A percentile compares a stretch with the other conserved stretches of the same genome.
phyloP scores from a whole-genome alignment of 2,797 vertebrate genomes.

The Platyrinchus mystaceus region DNA sequence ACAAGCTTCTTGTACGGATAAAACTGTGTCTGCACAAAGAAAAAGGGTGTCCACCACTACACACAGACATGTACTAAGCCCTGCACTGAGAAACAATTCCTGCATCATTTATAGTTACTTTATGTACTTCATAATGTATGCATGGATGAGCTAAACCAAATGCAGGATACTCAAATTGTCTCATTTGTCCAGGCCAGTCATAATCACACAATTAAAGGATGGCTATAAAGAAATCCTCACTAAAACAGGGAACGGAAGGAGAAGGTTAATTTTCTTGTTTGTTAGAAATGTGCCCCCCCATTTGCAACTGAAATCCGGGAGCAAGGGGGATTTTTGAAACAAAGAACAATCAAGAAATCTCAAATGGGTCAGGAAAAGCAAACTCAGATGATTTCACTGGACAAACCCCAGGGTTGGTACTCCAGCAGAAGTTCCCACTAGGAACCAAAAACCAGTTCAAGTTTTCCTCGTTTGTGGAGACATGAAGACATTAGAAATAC shows the following conservation, averaged over 20 bases:
- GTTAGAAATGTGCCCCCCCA: fast-evolving
- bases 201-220: background rate
- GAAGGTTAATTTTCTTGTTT: background rate
- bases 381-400: background rate
- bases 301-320: background rate
- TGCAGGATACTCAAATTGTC: background rate
- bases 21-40: background rate
- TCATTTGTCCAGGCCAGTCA: conserved; percentile 2
- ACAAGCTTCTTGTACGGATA: background rate
- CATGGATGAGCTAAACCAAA: background rate
- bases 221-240: background rate
- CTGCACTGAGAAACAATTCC: background rate
- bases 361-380: background rate
- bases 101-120: conserved; percentile 16
- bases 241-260: background rate
- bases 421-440: background rate
- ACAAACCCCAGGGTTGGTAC: background rate
- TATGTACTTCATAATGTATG: background rate
- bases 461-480: background rate
- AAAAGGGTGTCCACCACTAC: background rate
- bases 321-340: background rate
- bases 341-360: background rate
- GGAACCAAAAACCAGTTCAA: background rate
- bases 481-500: background rate
- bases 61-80: background rate